Percentiles rank a stretch among this genome's conserved stretches.
Conservation (phyloP, 2,888 invertebrate species). For the Muschampia plurimacula region DNA sequence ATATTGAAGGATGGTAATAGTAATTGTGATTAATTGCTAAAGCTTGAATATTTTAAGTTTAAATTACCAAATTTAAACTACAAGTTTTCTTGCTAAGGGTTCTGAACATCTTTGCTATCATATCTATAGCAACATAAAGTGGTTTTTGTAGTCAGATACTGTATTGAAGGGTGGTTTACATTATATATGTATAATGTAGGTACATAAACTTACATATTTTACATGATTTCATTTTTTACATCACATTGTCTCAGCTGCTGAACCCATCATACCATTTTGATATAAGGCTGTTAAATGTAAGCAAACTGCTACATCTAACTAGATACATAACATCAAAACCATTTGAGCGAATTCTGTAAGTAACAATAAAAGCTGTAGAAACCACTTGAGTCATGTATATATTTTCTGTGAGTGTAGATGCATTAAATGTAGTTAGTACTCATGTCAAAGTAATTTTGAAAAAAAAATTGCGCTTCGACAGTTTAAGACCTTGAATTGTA, state of each 20-base stretch:
- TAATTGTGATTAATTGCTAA: conserved; percentile 21
- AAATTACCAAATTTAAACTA: neutral
- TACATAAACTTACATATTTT: neutral
- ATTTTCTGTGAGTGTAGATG: conserved; percentile 71
- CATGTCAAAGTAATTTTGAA: conserved; percentile 48
- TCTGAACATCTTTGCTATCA: neutral
- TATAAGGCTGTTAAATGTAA: neutral
- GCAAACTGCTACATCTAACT: conserved; percentile 3
- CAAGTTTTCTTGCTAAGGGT: neutral
- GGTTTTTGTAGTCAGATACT: neutral
- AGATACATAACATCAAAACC: neutral
- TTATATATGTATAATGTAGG: neutral
- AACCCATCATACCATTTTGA: neutral
- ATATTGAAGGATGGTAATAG: conserved; percentile 17
- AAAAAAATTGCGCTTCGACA: conserved; percentile 52
- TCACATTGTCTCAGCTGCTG: neutral
- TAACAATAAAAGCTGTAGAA: neutral
- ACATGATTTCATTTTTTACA: neutral
- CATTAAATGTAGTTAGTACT: conserved; percentile 80
- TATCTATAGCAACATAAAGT: neutral
- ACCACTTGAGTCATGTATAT: conserved; percentile 66
- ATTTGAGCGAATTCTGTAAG: no score
- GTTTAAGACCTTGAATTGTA: conserved; percentile 53
- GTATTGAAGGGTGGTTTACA: neutral
- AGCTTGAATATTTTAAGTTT: conserved; percentile 8